A percentile compares a stretch with the other conserved stretches of the same genome.
Conservation (phyloP, 2,113 vertebrate genomes). For the Corydoras sp. region DNA sequence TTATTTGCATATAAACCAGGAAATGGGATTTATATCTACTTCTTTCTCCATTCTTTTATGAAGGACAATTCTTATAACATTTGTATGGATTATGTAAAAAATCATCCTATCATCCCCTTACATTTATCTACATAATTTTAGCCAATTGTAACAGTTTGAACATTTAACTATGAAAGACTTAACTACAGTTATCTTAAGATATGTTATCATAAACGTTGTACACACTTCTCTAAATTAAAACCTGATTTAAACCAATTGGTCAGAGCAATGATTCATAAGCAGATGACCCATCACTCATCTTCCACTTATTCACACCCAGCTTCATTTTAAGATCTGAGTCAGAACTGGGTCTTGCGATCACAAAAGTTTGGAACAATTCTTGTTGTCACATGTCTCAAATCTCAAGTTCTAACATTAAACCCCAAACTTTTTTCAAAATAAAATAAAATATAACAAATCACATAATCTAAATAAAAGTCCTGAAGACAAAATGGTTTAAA, state of each 20-base stretch:
- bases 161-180: background rate
- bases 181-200: conserved; percentile 19
- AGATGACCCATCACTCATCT: background rate
- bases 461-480: too few relatives aligned
- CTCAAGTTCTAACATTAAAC: too few relatives aligned
- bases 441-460: too few relatives aligned
- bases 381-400: too few relatives aligned
- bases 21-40: background rate
- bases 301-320: background rate
- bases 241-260: background rate
- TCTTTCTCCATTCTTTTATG: background rate
- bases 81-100: background rate
- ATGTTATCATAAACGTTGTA: background rate
- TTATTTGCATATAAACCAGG: conserved; percentile 7
- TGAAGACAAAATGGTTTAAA: too few relatives aligned
- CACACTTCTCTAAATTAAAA: background rate
- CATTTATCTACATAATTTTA: conserved; percentile 16
- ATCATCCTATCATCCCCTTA: background rate
- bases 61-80: background rate
- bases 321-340: background rate
- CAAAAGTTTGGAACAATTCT: too few relatives aligned
- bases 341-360: too few relatives aligned
- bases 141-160: conserved; percentile 27
- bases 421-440: too few relatives aligned
- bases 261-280: conserved; percentile 13